Evolutionary conservation across 2,113 vertebrate species (phyloP).

Genomic region (Asarcornis scutulata): DNA sequence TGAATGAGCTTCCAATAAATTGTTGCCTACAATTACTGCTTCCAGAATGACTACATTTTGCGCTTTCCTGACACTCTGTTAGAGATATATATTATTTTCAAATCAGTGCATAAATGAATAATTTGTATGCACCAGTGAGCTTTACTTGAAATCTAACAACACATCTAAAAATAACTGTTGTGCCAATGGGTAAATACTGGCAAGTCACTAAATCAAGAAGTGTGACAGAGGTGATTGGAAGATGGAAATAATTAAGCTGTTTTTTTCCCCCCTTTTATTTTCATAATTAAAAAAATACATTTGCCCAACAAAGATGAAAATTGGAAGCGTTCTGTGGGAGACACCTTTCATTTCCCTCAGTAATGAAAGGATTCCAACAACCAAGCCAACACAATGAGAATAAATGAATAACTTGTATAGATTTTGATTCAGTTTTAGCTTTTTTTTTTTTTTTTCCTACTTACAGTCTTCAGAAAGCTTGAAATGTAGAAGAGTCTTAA

Average conservation of each 20-base stretch:
- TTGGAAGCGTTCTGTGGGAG: constrained; percentile 12
- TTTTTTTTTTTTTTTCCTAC: not conserved
- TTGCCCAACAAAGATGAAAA: constrained; percentile 46
- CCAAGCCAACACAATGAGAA: constrained; percentile 45
- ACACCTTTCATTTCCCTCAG: constrained; percentile 44
- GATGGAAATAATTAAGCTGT: constrained; percentile 69
- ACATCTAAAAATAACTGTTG: constrained; percentile 72
- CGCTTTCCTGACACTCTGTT: constrained; percentile 44
- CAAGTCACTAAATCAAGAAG: constrained; percentile 73
- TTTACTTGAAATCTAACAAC: constrained; percentile 64
- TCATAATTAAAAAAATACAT: not conserved
- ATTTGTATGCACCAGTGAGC: constrained; percentile 60
- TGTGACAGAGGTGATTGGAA: constrained; percentile 46
- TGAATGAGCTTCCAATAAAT: constrained; percentile 35
- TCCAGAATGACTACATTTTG: constrained; percentile 46
- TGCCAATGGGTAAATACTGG: constrained; percentile 70
- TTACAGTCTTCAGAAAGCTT: constrained; percentile 2
- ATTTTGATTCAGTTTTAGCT: not conserved
- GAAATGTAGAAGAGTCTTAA: constrained; percentile 1
- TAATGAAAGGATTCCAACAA: constrained; percentile 21
- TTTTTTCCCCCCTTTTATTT: constrained; percentile 37
- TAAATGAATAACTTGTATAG: constrained; percentile 4
- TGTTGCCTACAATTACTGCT: constrained; percentile 45
- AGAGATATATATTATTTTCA: constrained; percentile 64
- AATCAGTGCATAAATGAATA: constrained; percentile 73